Percentiles rank a stretch among this genome's conserved stretches.
phyloP scores from a whole-genome alignment of 2,113 vertebrate species.

The Genyomyrus donnyi region DNA sequence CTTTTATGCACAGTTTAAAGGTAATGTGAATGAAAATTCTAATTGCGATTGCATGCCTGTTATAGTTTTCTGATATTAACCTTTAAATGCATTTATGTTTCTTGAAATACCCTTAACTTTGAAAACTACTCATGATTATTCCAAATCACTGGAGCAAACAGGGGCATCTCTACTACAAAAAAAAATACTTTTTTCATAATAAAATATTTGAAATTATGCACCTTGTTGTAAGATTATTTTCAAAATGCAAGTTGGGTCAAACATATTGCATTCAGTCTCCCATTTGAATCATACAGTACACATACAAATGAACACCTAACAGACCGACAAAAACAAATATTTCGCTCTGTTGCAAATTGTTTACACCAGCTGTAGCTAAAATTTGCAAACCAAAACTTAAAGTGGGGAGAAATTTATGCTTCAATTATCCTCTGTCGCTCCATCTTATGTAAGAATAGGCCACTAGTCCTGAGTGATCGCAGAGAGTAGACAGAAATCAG shows the following conservation, averaged over 20 bases:
- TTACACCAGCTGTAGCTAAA: not conserved
- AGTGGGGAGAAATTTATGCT: no score
- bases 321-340: not conserved
- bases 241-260: not conserved
- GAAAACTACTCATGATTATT: not conserved
- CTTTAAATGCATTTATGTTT: slow-evolving; percentile 28
- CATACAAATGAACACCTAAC: not conserved
- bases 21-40: slow-evolving; percentile 1
- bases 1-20: slow-evolving; percentile 8
- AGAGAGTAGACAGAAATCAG: not conserved
- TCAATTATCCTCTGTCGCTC: no score
- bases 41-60: slow-evolving; percentile 46
- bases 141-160: not conserved
- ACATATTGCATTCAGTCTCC: not conserved
- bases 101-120: slow-evolving; percentile 28
- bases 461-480: not conserved
- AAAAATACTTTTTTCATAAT: slow-evolving; percentile 35
- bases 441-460: not conserved
- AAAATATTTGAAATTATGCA: slow-evolving; percentile 44
- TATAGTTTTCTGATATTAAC: slow-evolving; percentile 29
- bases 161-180: slow-evolving; percentile 20
- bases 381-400: not conserved
- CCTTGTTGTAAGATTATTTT: not conserved
- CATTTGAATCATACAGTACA: not conserved
- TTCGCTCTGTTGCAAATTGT: not conserved